Evolutionary conservation across 2,888 invertebrate genomes (phyloP), one percentile per base, ranked within the genome.

Genomic region (Diarsia brunnea): DNA sequence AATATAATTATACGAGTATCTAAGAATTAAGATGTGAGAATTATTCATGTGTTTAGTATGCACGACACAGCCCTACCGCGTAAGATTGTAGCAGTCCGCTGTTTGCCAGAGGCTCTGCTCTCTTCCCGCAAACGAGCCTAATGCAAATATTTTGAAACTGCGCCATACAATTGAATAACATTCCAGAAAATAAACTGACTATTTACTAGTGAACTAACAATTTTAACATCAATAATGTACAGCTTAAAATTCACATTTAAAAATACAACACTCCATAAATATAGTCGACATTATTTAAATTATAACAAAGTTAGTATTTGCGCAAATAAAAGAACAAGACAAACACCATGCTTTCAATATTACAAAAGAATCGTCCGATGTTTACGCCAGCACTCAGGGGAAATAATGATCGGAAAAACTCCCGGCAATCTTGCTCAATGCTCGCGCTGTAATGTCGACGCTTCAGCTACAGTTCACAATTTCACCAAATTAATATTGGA

Each of bases 131-230:
- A 60, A 80, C 79, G 81, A 81, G 79, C 73, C 84, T 83, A 86
- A 90, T 86, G 89, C 89, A 93, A 91, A 92, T 91, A 91, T 91
- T 91, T 90, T 91, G 89, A 85, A 83, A 77, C 75, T 68, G 73
- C 85, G 79, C 66, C 66, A 53, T 72, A 73, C 61, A n/a, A 69
- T 69, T 73, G 53, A 79, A 78, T 69, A 82, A 83, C 68, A 77
- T 73, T 64, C 27, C 61, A 19, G 19, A 72, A 64, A 73, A 67
- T 64, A 77, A 72, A 81, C 51, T 55, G 27, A 71, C 55, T 53
- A n/a, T n/a, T n/a, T n/a, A n/a, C n/a, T n/a, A n/a, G 43, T 45
- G 65, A 66, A 63, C 21, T 58, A 58, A 21, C 21, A 51, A 67
- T 64, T 66, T 68, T 12, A 51, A 45, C 16, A 5, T 64, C 43